Percentiles rank a stretch among this genome's conserved stretches.
phyloP scores from a whole-genome alignment of 2,113 vertebrate genomes.

The Stigmatopora argus region DNA sequence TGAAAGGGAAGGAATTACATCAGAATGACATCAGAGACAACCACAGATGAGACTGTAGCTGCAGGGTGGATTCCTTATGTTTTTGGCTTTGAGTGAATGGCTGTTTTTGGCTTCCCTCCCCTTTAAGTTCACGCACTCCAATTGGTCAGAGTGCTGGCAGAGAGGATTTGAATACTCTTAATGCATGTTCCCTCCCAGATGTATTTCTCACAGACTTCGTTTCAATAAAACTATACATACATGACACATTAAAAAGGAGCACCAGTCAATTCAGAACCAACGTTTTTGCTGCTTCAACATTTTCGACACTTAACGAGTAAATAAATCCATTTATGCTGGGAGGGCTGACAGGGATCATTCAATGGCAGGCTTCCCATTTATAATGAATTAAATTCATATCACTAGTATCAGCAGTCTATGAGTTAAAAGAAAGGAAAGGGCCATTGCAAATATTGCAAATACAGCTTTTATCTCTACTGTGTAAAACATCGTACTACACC shows the following conservation, averaged over 20 bases:
- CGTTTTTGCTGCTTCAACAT: background rate
- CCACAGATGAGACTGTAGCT: slow-evolving; percentile 20
- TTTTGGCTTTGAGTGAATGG: slow-evolving; percentile 43
- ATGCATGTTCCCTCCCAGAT: slow-evolving; percentile 9
- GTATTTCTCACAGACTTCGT: slow-evolving; percentile 10
- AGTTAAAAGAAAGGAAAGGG: too few species aligned
- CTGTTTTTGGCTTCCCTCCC: slow-evolving; percentile 22
- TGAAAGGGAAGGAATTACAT: slow-evolving; percentile 38
- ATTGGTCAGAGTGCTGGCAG: slow-evolving; percentile 11
- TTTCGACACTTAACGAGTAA: background rate
- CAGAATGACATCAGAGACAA: slow-evolving; percentile 56
- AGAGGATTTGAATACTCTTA: slow-evolving; percentile 15
- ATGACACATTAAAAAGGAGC: background rate
- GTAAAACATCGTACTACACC: too few species aligned
- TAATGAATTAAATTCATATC: too few species aligned
- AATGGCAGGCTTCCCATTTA: too few species aligned
- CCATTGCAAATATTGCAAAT: too few species aligned
- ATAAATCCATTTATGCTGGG: too few species aligned
- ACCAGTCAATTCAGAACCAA: background rate
- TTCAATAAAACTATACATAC: slow-evolving; percentile 8
- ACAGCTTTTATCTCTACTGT: too few species aligned
- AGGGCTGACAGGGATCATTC: too few species aligned
- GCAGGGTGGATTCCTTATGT: slow-evolving; percentile 33
- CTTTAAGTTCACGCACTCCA: slow-evolving; percentile 26
- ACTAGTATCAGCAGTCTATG: too few species aligned